Evolutionary conservation across 2,888 invertebrate species (phyloP).

Genomic region (Tetranychus piercei): DNA sequence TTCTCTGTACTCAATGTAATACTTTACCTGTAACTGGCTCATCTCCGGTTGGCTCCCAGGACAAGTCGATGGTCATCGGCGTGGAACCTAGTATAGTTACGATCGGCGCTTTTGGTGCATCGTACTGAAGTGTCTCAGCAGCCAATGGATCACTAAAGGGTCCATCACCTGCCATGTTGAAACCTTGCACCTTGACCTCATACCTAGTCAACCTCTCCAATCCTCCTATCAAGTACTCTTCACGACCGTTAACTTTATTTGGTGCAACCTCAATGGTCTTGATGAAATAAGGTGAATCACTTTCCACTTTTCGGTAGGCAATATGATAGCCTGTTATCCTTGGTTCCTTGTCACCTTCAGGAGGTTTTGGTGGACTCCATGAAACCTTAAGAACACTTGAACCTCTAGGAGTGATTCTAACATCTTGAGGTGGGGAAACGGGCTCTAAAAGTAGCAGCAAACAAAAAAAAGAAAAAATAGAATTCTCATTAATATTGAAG

Average conservation of each 20-base stretch:
- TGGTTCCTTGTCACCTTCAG: not conserved
- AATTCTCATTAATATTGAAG: not conserved
- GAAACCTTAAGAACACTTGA: not conserved
- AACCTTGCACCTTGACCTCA: slow-evolving; percentile 4
- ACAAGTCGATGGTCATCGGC: not conserved
- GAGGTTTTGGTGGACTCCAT: not conserved
- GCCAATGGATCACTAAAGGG: not conserved
- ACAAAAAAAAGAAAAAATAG: not conserved
- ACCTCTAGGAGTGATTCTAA: not conserved
- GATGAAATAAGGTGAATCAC: not conserved
- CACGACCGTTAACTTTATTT: not conserved
- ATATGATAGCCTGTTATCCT: slow-evolving; percentile 3
- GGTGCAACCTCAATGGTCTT: not conserved
- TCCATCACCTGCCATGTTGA: slow-evolving; percentile 3
- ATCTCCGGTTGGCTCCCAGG: slow-evolving; percentile 9
- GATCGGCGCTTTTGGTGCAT: not conserved
- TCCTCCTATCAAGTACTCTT: not conserved
- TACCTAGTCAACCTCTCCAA: not conserved
- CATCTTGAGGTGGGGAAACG: not conserved
- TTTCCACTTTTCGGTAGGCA: not conserved
- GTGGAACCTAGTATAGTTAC: not conserved
- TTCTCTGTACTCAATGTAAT: not conserved
- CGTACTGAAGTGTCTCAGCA: not conserved
- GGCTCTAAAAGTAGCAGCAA: not conserved
- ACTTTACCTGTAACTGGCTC: slow-evolving; percentile 7